These are phyloP conservation scores for Chunga burmeisteri DNA, from an alignment of 2,113 vertebrate species.

Conservation along the genomic window DNA sequence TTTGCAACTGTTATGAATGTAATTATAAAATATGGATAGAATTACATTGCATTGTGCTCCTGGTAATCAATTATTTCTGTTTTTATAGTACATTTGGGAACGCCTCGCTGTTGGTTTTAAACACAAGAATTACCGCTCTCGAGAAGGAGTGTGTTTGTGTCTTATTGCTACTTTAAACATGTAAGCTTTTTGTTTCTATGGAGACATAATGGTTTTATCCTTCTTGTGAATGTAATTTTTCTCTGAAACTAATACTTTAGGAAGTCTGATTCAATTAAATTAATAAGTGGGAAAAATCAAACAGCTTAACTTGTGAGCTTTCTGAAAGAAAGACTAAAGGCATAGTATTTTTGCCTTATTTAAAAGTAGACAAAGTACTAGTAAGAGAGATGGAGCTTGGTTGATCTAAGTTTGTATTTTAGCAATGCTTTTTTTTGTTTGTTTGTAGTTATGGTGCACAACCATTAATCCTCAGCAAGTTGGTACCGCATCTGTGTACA, in stretches of 20 bases:
- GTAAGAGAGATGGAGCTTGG: not conserved
- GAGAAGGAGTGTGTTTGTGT: conserved; percentile 93
- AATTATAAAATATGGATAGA: not conserved
- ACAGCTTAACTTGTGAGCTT: not conserved
- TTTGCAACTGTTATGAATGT: not conserved
- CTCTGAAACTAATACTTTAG: not conserved
- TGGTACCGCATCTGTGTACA: conserved; percentile 89
- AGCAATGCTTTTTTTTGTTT: not conserved
- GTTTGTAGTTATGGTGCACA: conserved; percentile 83
- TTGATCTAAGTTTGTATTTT: not conserved
- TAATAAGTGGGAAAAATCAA: not conserved
- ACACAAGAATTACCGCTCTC: conserved; percentile 96
- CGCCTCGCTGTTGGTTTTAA: conserved; percentile 90
- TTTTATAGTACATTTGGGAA: conserved; percentile 90
- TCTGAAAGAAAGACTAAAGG: not conserved
- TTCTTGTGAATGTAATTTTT: not conserved
- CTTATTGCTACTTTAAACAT: conserved; percentile 87
- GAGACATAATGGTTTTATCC: not conserved
- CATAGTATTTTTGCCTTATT: not conserved
- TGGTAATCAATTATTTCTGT: conserved; percentile 53
- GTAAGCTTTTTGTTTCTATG: conserved; percentile 80
- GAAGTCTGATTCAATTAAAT: not conserved
- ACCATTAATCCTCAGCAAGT: conserved; percentile 86
- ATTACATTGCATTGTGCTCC: not conserved
- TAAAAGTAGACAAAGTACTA: not conserved